These are phyloP conservation scores for Lichenostomus cassidix DNA, from an alignment of 2,113 vertebrate genomes.

Conservation along the genomic window DNA sequence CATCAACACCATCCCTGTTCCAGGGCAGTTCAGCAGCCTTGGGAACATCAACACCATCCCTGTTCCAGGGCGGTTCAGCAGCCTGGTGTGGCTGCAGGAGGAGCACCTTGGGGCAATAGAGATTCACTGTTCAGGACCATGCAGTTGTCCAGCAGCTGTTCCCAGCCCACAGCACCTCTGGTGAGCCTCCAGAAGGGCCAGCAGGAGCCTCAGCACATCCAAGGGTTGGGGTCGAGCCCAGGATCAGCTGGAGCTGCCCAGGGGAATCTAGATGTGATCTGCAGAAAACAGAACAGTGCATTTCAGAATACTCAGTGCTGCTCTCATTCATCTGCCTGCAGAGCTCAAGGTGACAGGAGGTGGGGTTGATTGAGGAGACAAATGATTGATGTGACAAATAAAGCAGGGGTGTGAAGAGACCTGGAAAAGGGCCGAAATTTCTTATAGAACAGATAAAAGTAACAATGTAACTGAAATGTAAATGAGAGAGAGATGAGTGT, in stretches of 20 bases:
- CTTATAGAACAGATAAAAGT: neutral
- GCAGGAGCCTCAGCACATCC: neutral
- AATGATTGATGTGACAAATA: neutral
- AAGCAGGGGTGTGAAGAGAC: neutral
- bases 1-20: no score
- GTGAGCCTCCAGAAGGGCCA: rapidly evolving
- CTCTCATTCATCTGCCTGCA: neutral
- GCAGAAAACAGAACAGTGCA: rapidly evolving
- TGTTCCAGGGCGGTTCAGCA: neutral
- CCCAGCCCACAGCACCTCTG: neutral
- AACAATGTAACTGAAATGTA: neutral
- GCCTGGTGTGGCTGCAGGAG: neutral
- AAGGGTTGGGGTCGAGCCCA: neutral
- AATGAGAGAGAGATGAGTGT: neutral
- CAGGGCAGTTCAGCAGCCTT: neutral
- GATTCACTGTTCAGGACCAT: rapidly evolving
- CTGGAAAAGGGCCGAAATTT: neutral
- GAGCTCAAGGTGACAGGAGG: neutral
- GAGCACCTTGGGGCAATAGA: neutral
- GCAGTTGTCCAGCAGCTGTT: neutral
- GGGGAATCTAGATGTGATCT: neutral
- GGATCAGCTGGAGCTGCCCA: neutral
- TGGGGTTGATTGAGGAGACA: neutral
- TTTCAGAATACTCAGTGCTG: neutral
- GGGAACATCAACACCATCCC: no score